Evolutionary conservation across 2,888 invertebrate species (phyloP).

Genomic region (Hypomecis punctinalis): DNA sequence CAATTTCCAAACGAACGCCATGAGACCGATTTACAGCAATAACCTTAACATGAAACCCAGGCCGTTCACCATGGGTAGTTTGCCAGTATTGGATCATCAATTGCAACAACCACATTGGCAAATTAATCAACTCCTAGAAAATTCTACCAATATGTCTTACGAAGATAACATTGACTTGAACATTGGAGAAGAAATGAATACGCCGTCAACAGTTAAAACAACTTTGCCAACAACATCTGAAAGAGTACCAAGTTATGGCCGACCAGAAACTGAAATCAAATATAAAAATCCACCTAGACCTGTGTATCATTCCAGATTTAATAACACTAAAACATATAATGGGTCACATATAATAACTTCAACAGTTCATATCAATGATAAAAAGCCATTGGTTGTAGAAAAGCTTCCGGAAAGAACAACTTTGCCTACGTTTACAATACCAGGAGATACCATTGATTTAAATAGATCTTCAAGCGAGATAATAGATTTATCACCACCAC

Average conservation of each 20-base stretch:
- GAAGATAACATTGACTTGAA: conserved; percentile 77
- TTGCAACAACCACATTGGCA: conserved; percentile 82
- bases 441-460: conserved; percentile 53
- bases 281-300: conserved; percentile 61
- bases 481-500: conserved; percentile 81
- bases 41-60: conserved; percentile 69
- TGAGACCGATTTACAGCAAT: conserved; percentile 67
- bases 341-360: conserved; percentile 79
- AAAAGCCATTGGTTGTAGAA: conserved; percentile 75
- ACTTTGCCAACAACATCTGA: conserved; percentile 50
- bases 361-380: conserved; percentile 75
- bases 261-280: conserved; percentile 51
- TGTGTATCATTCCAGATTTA: conserved; percentile 53
- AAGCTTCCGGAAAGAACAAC: conserved; percentile 64
- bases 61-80: conserved; percentile 72
- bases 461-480: conserved; percentile 74
- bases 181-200: conserved; percentile 74
- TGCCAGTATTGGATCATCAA: conserved; percentile 72
- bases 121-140: conserved; percentile 77
- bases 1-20: conserved; percentile 69
- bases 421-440: conserved; percentile 66
- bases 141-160: conserved; percentile 69
- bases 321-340: conserved; percentile 58
- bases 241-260: conserved; percentile 48
- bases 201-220: conserved; percentile 51